A percentile compares a stretch with the other conserved stretches of the same genome.
These are phyloP conservation scores for Epirrhoe alternata DNA, from an alignment of 2,888 invertebrate genomes.

Conservation along the genomic window DNA sequence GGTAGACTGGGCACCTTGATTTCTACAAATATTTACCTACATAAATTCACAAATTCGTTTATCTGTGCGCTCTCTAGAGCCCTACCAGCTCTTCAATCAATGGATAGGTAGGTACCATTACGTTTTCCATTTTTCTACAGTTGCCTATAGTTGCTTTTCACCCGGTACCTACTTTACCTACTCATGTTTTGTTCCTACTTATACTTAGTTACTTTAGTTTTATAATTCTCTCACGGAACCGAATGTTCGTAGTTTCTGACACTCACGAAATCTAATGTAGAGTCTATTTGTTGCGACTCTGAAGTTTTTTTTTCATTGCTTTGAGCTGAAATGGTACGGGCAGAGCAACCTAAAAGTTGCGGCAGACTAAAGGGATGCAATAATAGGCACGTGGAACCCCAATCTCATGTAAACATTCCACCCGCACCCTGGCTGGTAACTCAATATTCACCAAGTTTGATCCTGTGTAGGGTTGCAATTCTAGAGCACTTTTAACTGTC, in stretches of 20 bases:
- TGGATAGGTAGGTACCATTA: too few relatives aligned
- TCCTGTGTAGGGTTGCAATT: constrained; percentile 47
- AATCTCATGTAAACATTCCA: constrained; percentile 77
- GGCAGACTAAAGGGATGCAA: constrained; percentile 73
- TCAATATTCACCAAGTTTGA: constrained; percentile 62
- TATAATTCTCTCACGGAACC: too few relatives aligned
- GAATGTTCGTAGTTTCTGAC: too few relatives aligned
- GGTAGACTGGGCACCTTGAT: too few relatives aligned
- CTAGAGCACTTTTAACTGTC: neutral
- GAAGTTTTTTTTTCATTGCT: neutral
- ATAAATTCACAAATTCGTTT: neutral
- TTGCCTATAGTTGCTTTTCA: too few relatives aligned
- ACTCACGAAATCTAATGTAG: too few relatives aligned
- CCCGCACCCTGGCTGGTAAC: constrained; percentile 69
- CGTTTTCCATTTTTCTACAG: too few relatives aligned
- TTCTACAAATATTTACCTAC: neutral
- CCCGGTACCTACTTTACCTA: too few relatives aligned
- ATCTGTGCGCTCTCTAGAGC: neutral
- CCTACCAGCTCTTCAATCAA: too few relatives aligned
- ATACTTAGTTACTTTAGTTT: too few relatives aligned
- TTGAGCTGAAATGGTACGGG: neutral
- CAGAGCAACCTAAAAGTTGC: constrained; percentile 1
- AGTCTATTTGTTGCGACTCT: too few relatives aligned
- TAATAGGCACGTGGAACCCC: constrained; percentile 63
- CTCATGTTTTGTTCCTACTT: too few relatives aligned